Base-by-base conservation (phyloP, 2,113 vertebrate genomes). In the Cavia aperea region DNA sequence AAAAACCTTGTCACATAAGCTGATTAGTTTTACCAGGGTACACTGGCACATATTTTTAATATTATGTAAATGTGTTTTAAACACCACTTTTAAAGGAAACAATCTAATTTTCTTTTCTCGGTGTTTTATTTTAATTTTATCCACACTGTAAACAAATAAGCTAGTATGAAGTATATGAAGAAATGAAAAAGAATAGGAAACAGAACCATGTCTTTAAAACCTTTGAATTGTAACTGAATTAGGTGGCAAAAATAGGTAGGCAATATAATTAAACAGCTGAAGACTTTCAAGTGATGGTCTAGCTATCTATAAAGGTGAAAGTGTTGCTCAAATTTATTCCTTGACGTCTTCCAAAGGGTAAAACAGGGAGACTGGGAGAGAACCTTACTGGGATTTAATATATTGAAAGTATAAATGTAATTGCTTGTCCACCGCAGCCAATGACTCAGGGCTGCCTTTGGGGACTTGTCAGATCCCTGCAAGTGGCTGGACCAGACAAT, bases 1-100 rank as follows among this genome's bases (percentile, higher is more conserved):
- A 51, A 88, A 93, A 93, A 39, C 39, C 62, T 94, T 96, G 89
- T 96, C 89, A 84, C 63, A 49, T 62, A 91, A 95, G 54, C 60
- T 85, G 60, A 93, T 95, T 96, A 89, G 93, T 92, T 95, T 95
- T 88, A 95, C 95, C 46, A 92, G 43, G 56, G 51, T 23, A 43
- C 36, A 75, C 43, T 84, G 84, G 81, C 68, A 93, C 65, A 82
- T 86, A 78, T 63, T 92, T 60, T 73, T 95, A 79, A 94, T 93
- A 81, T 84, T 92, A 92, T 89, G 77, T n/a, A 97, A 94, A 93
- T 73, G 77, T 43, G 70, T 90, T 89, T 82, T 90, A 63, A 94
- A 94, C 75, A 89, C 49, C 70, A 82, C 86, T 89, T 93, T 81
- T 91, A 94, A 93, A 81, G 82, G 36, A 93, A 93, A 93, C n/a